These are phyloP conservation scores for Cryptomyrus ogoouensis DNA, from an alignment of 2,113 vertebrate genomes.

Conservation along the genomic window DNA sequence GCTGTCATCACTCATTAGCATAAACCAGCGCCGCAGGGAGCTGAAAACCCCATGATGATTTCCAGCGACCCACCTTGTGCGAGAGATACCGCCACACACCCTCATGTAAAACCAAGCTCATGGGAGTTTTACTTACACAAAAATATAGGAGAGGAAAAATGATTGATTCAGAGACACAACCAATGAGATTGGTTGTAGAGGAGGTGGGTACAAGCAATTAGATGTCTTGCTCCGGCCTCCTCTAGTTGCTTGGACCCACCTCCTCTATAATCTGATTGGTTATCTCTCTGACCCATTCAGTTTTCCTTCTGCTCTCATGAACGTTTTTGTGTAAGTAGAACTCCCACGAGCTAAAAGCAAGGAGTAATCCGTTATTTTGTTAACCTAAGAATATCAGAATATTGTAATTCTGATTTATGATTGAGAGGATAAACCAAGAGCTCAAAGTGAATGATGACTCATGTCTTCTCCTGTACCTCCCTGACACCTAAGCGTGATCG, in stretches of 20 bases:
- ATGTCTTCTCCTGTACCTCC: background rate
- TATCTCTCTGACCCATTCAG: too few relatives aligned
- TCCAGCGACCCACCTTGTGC: background rate
- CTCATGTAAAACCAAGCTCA: background rate
- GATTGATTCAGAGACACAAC: too few relatives aligned
- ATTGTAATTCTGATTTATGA: background rate
- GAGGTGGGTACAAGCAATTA: too few relatives aligned
- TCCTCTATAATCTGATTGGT: too few relatives aligned
- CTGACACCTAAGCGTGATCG: background rate
- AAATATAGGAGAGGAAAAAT: too few relatives aligned
- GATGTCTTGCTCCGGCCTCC: too few relatives aligned
- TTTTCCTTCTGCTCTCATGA: too few relatives aligned
- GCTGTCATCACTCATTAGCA: background rate
- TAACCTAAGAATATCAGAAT: background rate
- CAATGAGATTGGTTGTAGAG: too few relatives aligned
- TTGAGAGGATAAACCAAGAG: background rate
- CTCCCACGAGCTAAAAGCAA: background rate
- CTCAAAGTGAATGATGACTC: background rate
- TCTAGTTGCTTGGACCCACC: too few relatives aligned
- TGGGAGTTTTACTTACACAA: too few relatives aligned
- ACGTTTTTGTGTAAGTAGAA: too few relatives aligned
- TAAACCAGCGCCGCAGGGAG: background rate
- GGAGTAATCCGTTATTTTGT: background rate
- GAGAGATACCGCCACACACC: background rate
- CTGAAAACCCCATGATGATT: background rate